These are phyloP conservation scores for Geopemphigus sp. DNA, from an alignment of 1,140 invertebrate genomes.

Conservation along the genomic window DNA sequence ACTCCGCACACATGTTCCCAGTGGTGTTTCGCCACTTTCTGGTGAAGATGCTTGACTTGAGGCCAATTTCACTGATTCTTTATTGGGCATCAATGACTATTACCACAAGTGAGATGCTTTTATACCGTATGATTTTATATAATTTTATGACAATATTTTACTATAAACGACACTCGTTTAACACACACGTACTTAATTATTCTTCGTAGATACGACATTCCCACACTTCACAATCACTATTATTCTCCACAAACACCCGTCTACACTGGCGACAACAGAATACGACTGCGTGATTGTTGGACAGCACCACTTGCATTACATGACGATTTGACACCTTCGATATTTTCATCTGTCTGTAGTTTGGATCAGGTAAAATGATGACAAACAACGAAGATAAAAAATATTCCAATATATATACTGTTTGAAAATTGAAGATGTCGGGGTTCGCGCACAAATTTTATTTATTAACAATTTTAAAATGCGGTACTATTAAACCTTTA, in stretches of 20 bases:
- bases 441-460: not conserved
- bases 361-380: constrained; percentile 35
- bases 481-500: not conserved
- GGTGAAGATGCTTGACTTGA: constrained; percentile 49
- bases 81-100: constrained; percentile 47
- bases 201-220: constrained; percentile 37
- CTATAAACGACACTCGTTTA: not conserved
- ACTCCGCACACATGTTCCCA: constrained; percentile 34
- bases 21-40: constrained; percentile 32
- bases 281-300: constrained; percentile 1
- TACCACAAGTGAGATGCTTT: constrained; percentile 43
- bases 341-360: constrained; percentile 51
- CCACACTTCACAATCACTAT: constrained; percentile 10
- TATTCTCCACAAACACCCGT: constrained; percentile 39
- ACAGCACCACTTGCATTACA: constrained; percentile 50
- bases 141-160: not conserved
- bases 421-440: not conserved
- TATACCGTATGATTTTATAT: constrained; percentile 12
- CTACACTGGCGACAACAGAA: not conserved
- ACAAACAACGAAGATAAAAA: too few relatives aligned
- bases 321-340: constrained; percentile 51
- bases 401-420: not conserved
- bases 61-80: constrained; percentile 45
- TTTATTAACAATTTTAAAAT: not conserved
- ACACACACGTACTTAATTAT: constrained; percentile 26